phyloP scores from a whole-genome alignment of 2,888 invertebrate species.

The Glaucopsyche alexis region DNA sequence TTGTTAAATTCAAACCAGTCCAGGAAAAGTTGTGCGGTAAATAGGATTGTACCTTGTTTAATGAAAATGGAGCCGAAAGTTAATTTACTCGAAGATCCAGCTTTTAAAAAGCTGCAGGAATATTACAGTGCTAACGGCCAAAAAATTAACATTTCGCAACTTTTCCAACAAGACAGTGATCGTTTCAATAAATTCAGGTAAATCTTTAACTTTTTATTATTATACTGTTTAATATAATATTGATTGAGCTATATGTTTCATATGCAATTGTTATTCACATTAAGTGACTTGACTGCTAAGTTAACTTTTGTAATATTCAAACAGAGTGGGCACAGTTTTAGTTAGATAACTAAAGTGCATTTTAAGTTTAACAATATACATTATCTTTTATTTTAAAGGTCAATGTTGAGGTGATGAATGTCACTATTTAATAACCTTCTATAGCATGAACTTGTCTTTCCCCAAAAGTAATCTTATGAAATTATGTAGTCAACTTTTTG shows the following conservation, averaged over 20 bases:
- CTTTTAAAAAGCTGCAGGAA: conserved; percentile 87
- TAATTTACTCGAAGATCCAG: conserved; percentile 78
- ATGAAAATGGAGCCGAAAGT: conserved; percentile 70
- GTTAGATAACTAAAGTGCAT: conserved; percentile 3
- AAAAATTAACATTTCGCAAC: conserved; percentile 88
- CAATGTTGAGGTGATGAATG: not conserved
- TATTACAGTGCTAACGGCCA: conserved; percentile 86
- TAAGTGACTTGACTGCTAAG: not conserved
- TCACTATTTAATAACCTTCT: not conserved
- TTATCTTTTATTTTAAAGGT: conserved; percentile 5
- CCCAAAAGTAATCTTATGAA: not conserved
- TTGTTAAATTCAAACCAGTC: conserved; percentile 48
- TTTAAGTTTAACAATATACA: not conserved
- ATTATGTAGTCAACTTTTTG: not conserved
- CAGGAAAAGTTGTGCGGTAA: conserved; percentile 45
- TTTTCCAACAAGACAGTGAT: conserved; percentile 89
- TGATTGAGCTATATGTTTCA: not conserved
- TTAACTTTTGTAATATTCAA: not conserved
- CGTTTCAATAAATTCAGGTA: conserved; percentile 96
- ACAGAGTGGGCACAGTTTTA: not conserved
- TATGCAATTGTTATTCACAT: not conserved
- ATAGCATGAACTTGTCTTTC: not conserved
- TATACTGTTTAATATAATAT: not conserved
- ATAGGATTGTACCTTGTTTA: conserved; percentile 47
- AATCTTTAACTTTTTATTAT: not conserved